phyloP scores from a whole-genome alignment of 2,113 vertebrate species.

The Neodon shergylaensis region DNA sequence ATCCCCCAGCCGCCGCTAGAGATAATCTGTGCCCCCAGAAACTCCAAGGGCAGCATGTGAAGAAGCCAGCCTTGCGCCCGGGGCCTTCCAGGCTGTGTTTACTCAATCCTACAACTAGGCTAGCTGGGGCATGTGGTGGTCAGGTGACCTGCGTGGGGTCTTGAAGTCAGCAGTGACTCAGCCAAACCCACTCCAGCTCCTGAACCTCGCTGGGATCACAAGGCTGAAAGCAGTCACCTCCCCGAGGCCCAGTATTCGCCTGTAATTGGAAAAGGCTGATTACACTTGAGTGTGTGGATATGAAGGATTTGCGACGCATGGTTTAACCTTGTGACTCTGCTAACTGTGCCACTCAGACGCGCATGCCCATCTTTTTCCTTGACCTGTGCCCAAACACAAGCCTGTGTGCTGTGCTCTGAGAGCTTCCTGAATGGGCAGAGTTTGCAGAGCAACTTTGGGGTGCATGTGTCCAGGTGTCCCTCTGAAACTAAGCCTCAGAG shows the following conservation, averaged over 20 bases:
- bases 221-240: conserved; percentile 23
- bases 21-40: not conserved
- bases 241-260: conserved; percentile 8
- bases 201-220: conserved; percentile 67
- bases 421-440: not conserved
- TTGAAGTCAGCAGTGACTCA: conserved; percentile 59
- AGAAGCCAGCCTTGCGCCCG: not conserved
- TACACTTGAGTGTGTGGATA: not conserved
- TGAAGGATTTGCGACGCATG: not conserved
- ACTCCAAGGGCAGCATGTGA: not conserved
- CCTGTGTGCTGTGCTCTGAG: too few species aligned
- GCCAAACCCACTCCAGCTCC: conserved; percentile 40
- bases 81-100: not conserved
- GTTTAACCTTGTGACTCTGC: not conserved
- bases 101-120: conserved; percentile 39
- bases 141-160: conserved; percentile 66
- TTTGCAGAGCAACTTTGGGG: not conserved
- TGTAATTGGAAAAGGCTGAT: conserved; percentile 54
- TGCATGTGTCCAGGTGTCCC: conserved; percentile 1
- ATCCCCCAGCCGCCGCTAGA: not conserved
- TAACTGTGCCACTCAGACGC: not conserved
- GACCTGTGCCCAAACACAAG: not conserved
- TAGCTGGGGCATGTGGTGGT: conserved; percentile 40
- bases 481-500: not conserved
- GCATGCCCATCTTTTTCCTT: not conserved